Evolutionary conservation across 2,113 vertebrate species (phyloP).

Genomic region (Ictalurus furcatus): DNA sequence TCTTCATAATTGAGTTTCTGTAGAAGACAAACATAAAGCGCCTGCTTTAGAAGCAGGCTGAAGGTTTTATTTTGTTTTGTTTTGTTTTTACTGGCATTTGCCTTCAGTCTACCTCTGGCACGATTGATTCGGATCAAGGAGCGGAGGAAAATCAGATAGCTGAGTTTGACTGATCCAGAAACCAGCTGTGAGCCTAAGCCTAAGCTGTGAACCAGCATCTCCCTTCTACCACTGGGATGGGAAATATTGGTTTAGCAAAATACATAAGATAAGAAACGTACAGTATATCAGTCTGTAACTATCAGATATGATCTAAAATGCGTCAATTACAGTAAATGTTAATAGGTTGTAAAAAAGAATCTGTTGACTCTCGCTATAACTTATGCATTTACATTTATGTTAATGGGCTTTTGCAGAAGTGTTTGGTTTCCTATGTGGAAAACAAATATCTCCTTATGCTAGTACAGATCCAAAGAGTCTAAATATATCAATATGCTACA

Average conservation of each 20-base stretch:
- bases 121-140: constrained; percentile 45
- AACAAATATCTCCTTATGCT: not conserved
- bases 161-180: constrained; percentile 42
- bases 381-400: not conserved
- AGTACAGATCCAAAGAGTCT: not conserved
- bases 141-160: constrained; percentile 39
- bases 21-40: constrained; percentile 42
- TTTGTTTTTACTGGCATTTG: constrained; percentile 29
- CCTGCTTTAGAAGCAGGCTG: constrained; percentile 24
- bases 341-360: not conserved
- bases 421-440: not conserved
- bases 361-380: not conserved
- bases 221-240: not conserved
- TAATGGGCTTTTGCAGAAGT: not conserved
- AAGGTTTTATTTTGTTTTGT: not conserved
- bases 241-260: not conserved
- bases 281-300: not conserved
- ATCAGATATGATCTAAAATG: not conserved
- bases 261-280: not conserved
- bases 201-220: constrained; percentile 5
- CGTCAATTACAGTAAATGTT: not conserved
- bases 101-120: constrained; percentile 32
- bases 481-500: not conserved
- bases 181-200: not conserved
- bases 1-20: constrained; percentile 46